These are phyloP conservation scores for Alligator mississippiensis DNA, from an alignment of 2,113 vertebrate species.

Conservation along the genomic window DNA sequence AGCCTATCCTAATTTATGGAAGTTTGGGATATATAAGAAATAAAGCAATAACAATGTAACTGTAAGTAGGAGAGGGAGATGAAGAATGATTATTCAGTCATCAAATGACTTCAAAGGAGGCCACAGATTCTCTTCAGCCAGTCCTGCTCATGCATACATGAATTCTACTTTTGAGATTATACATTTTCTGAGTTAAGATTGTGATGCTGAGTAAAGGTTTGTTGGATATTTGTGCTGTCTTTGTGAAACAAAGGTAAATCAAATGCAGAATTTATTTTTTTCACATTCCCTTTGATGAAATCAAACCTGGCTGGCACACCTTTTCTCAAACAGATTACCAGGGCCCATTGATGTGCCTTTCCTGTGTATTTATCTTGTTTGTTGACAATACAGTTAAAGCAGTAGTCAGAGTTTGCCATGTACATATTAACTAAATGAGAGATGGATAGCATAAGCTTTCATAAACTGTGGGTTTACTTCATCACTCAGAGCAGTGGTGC, in stretches of 20 bases:
- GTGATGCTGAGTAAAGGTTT: neutral
- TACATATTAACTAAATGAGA: too few relatives aligned
- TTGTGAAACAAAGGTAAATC: too few relatives aligned
- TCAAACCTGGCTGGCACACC: neutral
- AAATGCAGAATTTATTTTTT: neutral
- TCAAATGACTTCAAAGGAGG: neutral
- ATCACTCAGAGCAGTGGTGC: too few relatives aligned
- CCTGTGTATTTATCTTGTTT: neutral
- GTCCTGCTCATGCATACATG: fast-evolving
- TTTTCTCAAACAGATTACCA: neutral
- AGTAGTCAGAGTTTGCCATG: too few relatives aligned
- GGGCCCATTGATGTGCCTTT: fast-evolving
- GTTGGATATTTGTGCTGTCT: too few relatives aligned
- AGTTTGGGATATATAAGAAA: too few relatives aligned
- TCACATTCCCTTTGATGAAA: neutral
- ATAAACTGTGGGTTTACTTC: too few relatives aligned
- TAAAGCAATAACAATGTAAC: neutral
- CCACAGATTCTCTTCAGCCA: neutral
- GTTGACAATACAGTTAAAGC: too few relatives aligned
- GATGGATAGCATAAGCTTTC: too few relatives aligned
- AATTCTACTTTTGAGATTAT: neutral
- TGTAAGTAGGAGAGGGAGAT: neutral
- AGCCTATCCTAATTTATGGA: neutral
- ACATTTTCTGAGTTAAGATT: neutral
- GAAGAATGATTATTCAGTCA: neutral